Evolutionary conservation across 1,140 invertebrate genomes (phyloP).

Genomic region (Drosophila gunungcola): DNA sequence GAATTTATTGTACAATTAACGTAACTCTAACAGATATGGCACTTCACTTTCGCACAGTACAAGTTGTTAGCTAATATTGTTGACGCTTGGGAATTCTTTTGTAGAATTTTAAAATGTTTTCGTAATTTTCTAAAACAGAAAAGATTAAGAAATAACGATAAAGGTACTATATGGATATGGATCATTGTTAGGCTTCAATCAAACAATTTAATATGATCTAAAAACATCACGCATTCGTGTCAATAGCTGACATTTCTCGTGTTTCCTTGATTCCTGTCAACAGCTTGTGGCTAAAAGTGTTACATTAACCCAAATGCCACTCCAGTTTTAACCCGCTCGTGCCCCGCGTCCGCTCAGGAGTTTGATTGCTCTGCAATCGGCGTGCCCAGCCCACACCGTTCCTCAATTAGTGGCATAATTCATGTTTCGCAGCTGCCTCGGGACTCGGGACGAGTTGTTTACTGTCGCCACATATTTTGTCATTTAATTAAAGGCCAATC

Average conservation of each 20-base stretch:
- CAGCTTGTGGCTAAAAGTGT: constrained; percentile 31
- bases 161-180: too few species aligned
- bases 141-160: too few species aligned
- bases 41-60: neutral
- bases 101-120: too few species aligned
- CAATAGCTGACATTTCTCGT: neutral
- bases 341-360: neutral
- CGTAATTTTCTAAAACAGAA: too few species aligned
- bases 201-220: neutral
- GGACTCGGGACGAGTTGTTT: constrained; percentile 56
- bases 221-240: neutral
- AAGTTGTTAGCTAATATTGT: neutral
- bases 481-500: constrained; percentile 81
- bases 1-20: constrained; percentile 8
- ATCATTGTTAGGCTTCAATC: neutral
- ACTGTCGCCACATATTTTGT: constrained; percentile 77
- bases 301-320: constrained; percentile 71
- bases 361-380: constrained; percentile 12
- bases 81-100: neutral
- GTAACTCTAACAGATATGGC: neutral
- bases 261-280: constrained; percentile 27
- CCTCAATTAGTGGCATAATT: constrained; percentile 78
- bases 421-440: constrained; percentile 61
- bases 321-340: constrained; percentile 22
- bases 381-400: constrained; percentile 50